Conservation (phyloP, 2,888 invertebrate species). For the Cordilura impudica region DNA sequence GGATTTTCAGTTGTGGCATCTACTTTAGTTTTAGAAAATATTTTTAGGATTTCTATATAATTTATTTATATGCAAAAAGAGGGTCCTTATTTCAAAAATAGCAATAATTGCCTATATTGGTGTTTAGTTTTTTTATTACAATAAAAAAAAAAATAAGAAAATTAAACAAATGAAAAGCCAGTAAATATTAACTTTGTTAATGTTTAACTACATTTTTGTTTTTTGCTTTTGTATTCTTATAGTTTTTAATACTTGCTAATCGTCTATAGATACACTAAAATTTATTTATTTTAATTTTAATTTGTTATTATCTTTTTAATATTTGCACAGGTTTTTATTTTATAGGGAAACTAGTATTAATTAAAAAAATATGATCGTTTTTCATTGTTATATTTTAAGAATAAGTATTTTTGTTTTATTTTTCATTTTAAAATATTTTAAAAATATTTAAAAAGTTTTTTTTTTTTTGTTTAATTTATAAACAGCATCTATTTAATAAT, state of each 20-base stretch:
- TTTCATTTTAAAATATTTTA: conserved; percentile 38
- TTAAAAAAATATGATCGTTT: conserved; percentile 34
- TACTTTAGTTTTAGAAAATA: conserved; percentile 72
- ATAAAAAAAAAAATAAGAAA: conserved; percentile 1
- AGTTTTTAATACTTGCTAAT: conserved; percentile 20
- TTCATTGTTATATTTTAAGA: conserved; percentile 29
- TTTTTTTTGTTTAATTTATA: conserved; percentile 24
- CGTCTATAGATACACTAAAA: conserved; percentile 30
- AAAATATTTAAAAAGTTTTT: conserved; percentile 42
- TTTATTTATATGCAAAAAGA: conserved; percentile 70
- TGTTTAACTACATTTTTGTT: conserved; percentile 38
- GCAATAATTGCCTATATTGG: conserved; percentile 56
- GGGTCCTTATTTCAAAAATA: conserved; percentile 24
- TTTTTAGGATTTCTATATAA: conserved; percentile 64
- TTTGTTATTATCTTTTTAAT: conserved; percentile 29
- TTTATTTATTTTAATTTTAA: background rate
- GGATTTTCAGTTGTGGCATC: conserved; percentile 65
- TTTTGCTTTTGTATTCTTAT: conserved; percentile 7
- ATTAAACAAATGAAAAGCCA: conserved; percentile 42
- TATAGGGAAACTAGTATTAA: conserved; percentile 44
- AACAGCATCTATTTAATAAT: conserved; percentile 52
- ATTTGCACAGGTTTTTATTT: conserved; percentile 48
- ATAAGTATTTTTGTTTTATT: conserved; percentile 19
- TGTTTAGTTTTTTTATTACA: conserved; percentile 42
- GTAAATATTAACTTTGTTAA: conserved; percentile 19